Base-by-base conservation (phyloP, 2,797 vertebrate genomes). In the Typhlichthys eigenmanni region DNA sequence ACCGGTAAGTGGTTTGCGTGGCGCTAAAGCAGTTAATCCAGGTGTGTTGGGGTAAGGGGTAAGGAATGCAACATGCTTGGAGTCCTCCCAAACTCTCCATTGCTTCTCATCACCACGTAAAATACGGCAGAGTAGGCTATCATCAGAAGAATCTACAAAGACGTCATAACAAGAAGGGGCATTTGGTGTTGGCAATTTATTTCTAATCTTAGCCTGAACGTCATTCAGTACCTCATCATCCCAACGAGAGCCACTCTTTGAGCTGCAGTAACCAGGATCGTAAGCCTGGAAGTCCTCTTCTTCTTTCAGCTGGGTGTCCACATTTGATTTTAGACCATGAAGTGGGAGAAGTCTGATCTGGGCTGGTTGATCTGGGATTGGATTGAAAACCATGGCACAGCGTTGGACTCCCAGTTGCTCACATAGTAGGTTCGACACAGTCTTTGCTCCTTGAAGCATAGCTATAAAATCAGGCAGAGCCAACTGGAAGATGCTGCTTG, bases 81-180 rank as follows among this genome's bases (percentile, higher is more conserved):
- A 84, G 74, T 94, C 92, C 62, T 94, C 93, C 93, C 93, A 94
- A 29, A 94, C 85, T 62, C 93, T 85, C 93, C 93, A 94, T 64
- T 94, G 93, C 72, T 87, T 66, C 75, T 92, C 87, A 64, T 91
- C 83, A n/a, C 93, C 93, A 19, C 85, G 85, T 9, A 94, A 85
- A 74, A 94, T 92, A 13, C 85, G 87, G 17, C 89, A 85, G 66
- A 93, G 93, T 10, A 94, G 72, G 63, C 83, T 70, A n/a, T 81
- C 47, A 54, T 84, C 48, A 1, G 82, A 84, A 17, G 58, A 62
- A 50, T 92, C 82, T 13, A 92, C 93, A 32, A 81, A 75, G 58
- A 89, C 91, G 50, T 91, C 87, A 80, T 87, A 91, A 75, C 84
- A 88, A 32, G 85, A 76, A 0, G 91, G 89, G 24, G 88, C 88